These are phyloP conservation scores for Hoplias malabaricus DNA, from an alignment of 2,113 vertebrate genomes.

Conservation along the genomic window DNA sequence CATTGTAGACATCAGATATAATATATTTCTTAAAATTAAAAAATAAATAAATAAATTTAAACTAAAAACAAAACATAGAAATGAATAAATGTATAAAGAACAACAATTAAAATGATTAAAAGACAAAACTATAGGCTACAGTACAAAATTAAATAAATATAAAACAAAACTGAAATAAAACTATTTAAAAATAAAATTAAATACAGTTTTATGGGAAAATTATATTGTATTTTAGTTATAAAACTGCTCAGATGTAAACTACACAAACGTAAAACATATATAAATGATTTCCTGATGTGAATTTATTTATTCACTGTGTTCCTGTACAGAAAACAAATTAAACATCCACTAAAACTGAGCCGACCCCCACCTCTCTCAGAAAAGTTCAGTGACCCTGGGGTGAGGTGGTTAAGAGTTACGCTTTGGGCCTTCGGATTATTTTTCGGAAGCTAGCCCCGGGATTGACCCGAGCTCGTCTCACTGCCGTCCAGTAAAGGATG, in stretches of 20 bases:
- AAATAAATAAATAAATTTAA: background rate
- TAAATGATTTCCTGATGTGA: background rate
- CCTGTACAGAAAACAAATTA: background rate
- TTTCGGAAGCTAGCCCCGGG: conserved; percentile 83
- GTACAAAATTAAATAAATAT: background rate
- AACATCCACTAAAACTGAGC: background rate
- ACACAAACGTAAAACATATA: background rate
- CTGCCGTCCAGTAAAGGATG: conserved; percentile 81
- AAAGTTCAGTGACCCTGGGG: background rate
- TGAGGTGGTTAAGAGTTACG: conserved; percentile 44
- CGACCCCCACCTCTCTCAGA: no score
- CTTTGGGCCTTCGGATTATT: conserved; percentile 76
- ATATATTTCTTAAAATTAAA: no score
- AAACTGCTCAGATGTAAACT: background rate
- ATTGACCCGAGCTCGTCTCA: conserved; percentile 84
- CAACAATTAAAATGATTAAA: background rate
- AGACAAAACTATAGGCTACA: background rate
- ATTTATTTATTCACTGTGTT: background rate
- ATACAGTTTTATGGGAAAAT: background rate
- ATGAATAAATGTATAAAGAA: background rate
- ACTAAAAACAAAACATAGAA: background rate
- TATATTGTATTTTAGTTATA: background rate
- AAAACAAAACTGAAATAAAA: background rate
- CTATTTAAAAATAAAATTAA: background rate
- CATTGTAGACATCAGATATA: background rate